These are phyloP conservation scores for Anguilla marmorata DNA, from an alignment of 2,797 vertebrate genomes.

Conservation along the genomic window DNA sequence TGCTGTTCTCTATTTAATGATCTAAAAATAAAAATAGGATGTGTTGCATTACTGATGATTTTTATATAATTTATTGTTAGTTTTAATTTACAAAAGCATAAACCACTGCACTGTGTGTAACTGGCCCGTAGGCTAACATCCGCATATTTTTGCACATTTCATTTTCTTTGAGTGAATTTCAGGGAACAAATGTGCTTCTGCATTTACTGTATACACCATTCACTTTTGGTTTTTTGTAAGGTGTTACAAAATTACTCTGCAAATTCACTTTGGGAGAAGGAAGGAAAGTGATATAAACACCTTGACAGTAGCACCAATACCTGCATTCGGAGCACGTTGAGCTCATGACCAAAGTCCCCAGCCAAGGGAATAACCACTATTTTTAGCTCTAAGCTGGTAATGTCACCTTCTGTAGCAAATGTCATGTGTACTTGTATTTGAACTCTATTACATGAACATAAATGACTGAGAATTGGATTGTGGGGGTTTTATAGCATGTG, in stretches of 20 bases:
- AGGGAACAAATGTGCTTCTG: background rate
- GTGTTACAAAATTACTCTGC: background rate
- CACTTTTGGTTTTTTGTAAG: background rate
- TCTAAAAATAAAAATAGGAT: background rate
- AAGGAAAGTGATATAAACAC: background rate
- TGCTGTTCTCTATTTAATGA: background rate
- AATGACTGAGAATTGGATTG: background rate
- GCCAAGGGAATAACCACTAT: background rate
- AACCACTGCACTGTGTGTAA: background rate
- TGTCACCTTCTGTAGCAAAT: background rate
- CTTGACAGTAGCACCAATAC: background rate
- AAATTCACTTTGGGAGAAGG: background rate
- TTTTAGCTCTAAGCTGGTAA: background rate
- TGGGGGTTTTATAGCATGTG: background rate
- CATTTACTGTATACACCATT: background rate
- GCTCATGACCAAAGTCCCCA: background rate
- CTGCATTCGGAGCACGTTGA: background rate
- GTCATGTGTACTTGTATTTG: background rate
- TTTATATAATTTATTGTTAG: background rate
- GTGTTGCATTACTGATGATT: background rate
- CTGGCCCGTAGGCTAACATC: background rate
- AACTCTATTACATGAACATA: background rate
- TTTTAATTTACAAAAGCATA: background rate
- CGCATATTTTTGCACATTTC: background rate
- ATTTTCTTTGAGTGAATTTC: background rate